These are phyloP conservation scores for Battus philenor DNA, from an alignment of 1,140 invertebrate genomes.

Conservation along the genomic window DNA sequence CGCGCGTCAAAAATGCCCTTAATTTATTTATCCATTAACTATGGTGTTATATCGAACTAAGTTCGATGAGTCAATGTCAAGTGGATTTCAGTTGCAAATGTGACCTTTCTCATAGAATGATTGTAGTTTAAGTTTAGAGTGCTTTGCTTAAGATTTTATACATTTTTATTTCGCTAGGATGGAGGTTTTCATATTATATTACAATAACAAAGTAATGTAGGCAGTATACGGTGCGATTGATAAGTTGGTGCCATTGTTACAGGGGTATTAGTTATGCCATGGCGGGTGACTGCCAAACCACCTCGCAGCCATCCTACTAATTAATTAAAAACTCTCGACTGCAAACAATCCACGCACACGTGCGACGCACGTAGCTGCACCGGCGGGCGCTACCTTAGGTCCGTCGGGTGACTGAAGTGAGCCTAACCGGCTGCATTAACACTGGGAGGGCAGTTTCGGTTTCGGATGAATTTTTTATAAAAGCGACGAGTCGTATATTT, in stretches of 20 bases:
- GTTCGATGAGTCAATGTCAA: constrained; percentile 54
- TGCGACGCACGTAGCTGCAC: no score
- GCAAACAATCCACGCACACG: constrained; percentile 19
- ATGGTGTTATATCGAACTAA: constrained; percentile 62
- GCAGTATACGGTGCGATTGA: constrained; percentile 70
- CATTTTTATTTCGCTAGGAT: constrained; percentile 67
- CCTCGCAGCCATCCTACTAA: neutral
- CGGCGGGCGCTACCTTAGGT: no score
- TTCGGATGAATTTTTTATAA: no score
- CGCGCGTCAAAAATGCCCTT: constrained; percentile 55
- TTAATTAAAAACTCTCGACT: constrained; percentile 6
- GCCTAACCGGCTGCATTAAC: no score
- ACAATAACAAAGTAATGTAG: constrained; percentile 74
- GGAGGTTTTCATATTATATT: constrained; percentile 69
- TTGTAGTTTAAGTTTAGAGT: constrained; percentile 72
- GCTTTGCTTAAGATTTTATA: constrained; percentile 75
- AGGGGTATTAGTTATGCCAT: constrained; percentile 67
- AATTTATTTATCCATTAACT: constrained; percentile 63
- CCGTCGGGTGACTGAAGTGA: no score
- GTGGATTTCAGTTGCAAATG: constrained; percentile 57
- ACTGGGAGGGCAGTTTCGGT: constrained; percentile 13
- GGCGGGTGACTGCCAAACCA: constrained; percentile 29
- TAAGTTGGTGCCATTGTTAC: constrained; percentile 75
- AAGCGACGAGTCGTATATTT: neutral
- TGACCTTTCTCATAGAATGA: constrained; percentile 65